Base-by-base conservation (phyloP, 2,797 vertebrate genomes). In the Falco berigora region DNA sequence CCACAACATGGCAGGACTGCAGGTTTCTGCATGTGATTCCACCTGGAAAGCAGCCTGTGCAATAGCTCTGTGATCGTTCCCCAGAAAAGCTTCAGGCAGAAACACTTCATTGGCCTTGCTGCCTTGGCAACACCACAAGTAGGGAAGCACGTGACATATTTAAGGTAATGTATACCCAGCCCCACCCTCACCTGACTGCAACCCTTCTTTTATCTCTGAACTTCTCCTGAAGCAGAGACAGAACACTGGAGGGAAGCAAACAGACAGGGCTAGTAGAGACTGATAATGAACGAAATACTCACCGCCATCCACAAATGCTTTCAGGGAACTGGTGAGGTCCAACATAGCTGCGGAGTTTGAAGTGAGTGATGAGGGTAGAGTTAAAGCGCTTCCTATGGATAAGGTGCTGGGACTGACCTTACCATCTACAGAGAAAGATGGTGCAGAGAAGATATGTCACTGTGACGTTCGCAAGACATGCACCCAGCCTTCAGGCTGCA, bases 281-380 rank as follows among this genome's bases (percentile, higher is more conserved):
- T 47, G 73, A 53, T 15, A 68, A 68, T 5, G 34, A 94, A 79
- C 59, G 55, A 56, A 72, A 81, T 78, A 97, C 98, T 97, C 97
- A 99, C 99, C 99, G 76, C 98, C 98, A 7, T 98, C 98, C 96
- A 98, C 98, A 66, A 98, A 98, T 4, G 98, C 98, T 97, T 99
- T 99, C 96, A 99, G 97, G 94, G 98, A 98, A 94, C 96, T 98
- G 90, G 98, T 98, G 78, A 99, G 97, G 94, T 98, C 99, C 85
- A 98, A 72, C 94, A 98, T 97, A 87, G 98, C 98, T 87, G 98
- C 97, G 76, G 98, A 98, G 88, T 98, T 98, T 42, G 98, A 96
- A 88, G 98, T 97, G 95, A 98, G 98, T 15, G 95, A 93, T 96
- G 98, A 98, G 94, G 98, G 98, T 87, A 98, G 96, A 83, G 98